Base-by-base conservation (phyloP, 2,797 vertebrate genomes). In the Philypnodon macrostomus region DNA sequence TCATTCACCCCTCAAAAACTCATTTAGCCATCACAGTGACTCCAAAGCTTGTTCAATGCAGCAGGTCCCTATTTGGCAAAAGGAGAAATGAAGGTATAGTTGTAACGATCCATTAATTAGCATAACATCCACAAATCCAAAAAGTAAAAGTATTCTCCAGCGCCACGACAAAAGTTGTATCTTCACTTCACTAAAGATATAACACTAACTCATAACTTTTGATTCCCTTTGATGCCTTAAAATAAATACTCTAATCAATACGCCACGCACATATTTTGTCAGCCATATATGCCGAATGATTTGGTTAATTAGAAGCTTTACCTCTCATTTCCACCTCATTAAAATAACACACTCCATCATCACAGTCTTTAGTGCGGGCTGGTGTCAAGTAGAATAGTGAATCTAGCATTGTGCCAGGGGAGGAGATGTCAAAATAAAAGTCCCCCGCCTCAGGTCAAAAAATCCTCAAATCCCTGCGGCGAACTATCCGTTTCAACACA, bases 401-500 rank as follows among this genome's bases (percentile, higher is more conserved):
- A 77, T 84, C 70, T 61, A 58, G 52, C 63, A 77, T 45, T 45
- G 73, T 63, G 70, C 58, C 78, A 24, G 35, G 84, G 84, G 82
- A 87, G 67, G 71, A 84, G 59, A 77, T 86, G 85, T 87, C 85
- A 86, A 75, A 86, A 86, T 81, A 67, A 85, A 81, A 80, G 81
- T 80, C 81, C 73, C 78, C 55, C 31, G 60, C 83, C 80, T 84
- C 66, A 68, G 85, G 85, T 87, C 78, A 84, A 70, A 83, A 78
- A 79, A 83, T 72, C 66, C 67, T 79, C 67, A 74, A 86, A 83
- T 81, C 81, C 81, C 82, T 15, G 67, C 8, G 48, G 77, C 72
- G 66, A 64, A 59, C 62, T 50, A 79, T 85, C 68, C 69, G 51
- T 66, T 79, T 78, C 78, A 83, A 77, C 83, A 77, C 83, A 83